phyloP scores from a whole-genome alignment of 2,888 invertebrate genomes.

The Nycteola revayana region DNA sequence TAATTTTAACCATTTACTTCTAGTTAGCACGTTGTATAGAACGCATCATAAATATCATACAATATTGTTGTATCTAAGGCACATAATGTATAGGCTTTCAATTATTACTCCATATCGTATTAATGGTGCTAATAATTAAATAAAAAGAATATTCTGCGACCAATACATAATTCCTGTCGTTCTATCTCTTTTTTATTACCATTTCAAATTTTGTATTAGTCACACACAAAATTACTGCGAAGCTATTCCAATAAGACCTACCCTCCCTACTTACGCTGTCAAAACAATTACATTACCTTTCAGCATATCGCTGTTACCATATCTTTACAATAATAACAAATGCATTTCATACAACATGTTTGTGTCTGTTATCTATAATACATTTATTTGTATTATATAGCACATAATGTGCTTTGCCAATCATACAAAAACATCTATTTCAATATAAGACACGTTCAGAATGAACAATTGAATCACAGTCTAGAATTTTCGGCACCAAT shows the following conservation, averaged over 20 bases:
- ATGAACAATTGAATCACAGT: conserved; percentile 82
- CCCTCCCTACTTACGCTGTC: conserved; percentile 59
- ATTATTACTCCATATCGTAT: conserved; percentile 78
- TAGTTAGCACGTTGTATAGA: conserved; percentile 82
- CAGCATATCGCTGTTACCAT: conserved; percentile 45
- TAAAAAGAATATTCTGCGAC: conserved; percentile 45
- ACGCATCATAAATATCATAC: conserved; percentile 81
- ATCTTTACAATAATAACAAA: conserved; percentile 58
- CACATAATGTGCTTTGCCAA: conserved; percentile 67
- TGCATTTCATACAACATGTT: conserved; percentile 57
- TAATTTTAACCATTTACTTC: conserved; percentile 75
- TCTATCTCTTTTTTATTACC: conserved; percentile 7
- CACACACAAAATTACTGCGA: conserved; percentile 56
- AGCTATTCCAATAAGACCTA: conserved; percentile 68
- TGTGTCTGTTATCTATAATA: conserved; percentile 47
- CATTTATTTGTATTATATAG: conserved; percentile 44
- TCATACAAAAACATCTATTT: conserved; percentile 80
- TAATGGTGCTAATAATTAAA: conserved; percentile 72
- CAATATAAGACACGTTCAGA: conserved; percentile 81
- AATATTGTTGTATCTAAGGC: conserved; percentile 84
- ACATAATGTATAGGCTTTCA: conserved; percentile 83
- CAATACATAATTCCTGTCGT: conserved; percentile 39
- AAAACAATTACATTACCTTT: conserved; percentile 46
- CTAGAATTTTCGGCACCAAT: conserved; percentile 81
- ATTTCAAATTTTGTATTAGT: conserved; percentile 40